Evolutionary conservation across 2,888 invertebrate genomes (phyloP).

Genomic region (Drosophila percnosoma): DNA sequence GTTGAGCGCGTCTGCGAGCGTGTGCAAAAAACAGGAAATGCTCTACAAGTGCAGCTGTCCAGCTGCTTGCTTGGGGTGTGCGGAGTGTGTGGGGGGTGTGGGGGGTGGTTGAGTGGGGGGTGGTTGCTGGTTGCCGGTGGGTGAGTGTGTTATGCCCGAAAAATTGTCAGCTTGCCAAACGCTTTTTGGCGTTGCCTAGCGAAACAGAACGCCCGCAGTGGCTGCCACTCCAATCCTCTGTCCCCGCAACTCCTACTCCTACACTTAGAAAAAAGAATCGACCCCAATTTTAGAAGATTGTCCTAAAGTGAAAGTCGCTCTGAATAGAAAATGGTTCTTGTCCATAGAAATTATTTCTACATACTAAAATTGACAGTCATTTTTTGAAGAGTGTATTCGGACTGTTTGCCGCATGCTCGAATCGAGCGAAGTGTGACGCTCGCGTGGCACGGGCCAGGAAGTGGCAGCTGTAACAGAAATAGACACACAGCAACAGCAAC

Average conservation of each 20-base stretch:
- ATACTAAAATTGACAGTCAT: background rate
- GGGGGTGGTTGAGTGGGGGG: constrained; percentile 7
- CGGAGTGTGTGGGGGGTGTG: background rate
- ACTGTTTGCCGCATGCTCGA: constrained; percentile 32
- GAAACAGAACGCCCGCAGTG: constrained; percentile 51
- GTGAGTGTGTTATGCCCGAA: constrained; percentile 22
- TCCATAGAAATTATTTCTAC: background rate
- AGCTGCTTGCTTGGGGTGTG: constrained; percentile 13
- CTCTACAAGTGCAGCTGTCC: constrained; percentile 76
- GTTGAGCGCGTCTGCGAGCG: constrained; percentile 76
- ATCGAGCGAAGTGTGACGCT: constrained; percentile 73
- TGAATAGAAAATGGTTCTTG: too few species aligned
- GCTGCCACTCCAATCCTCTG: constrained; percentile 20
- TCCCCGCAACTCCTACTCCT: background rate
- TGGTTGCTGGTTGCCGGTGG: background rate
- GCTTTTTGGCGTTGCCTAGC: constrained; percentile 73
- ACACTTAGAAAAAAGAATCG: background rate
- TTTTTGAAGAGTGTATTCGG: background rate
- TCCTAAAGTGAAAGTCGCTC: too few species aligned
- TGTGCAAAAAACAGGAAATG: constrained; percentile 76
- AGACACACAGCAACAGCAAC: constrained; percentile 41
- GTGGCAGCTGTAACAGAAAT: constrained; percentile 75
- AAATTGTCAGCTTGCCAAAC: constrained; percentile 64
- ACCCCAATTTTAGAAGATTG: background rate
- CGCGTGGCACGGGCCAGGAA: constrained; percentile 75